Conservation (phyloP, 2,888 invertebrate species). For the Lasioglossum malachurum region DNA sequence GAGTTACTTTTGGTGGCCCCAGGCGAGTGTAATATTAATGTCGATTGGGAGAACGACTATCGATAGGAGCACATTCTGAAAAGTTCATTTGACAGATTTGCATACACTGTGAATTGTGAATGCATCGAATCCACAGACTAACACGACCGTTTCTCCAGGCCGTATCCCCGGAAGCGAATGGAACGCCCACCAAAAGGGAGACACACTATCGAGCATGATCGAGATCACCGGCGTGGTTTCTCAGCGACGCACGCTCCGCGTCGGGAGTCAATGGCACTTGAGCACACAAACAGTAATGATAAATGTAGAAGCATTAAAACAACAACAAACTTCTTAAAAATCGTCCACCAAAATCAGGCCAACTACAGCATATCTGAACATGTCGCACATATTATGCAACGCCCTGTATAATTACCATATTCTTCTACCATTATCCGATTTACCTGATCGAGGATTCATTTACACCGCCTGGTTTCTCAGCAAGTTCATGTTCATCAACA, state of each 20-base stretch:
- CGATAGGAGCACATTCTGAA: not conserved
- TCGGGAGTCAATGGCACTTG: not conserved
- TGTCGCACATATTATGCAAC: not conserved
- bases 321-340: no score
- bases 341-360: no score
- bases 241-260: not conserved
- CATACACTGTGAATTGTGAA: not conserved
- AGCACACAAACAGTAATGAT: not conserved
- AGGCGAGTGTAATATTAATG: not conserved
- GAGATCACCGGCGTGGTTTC: not conserved
- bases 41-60: not conserved
- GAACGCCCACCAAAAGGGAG: conserved; percentile 8
- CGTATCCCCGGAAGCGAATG: conserved; percentile 8
- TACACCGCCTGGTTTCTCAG: no score
- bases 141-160: not conserved
- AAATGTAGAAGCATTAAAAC: no score
- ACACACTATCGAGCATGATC: conserved; percentile 12
- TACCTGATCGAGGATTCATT: no score
- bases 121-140: not conserved
- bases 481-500: no score
- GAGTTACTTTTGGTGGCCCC: not conserved
- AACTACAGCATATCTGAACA: no score
- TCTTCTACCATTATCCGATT: no score
- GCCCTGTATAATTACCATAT: not conserved
- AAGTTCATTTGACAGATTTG: not conserved